Evolutionary conservation across 2,888 invertebrate species (phyloP), one percentile per base, ranked within the genome.

Genomic region (Lochmaea capreae): DNA sequence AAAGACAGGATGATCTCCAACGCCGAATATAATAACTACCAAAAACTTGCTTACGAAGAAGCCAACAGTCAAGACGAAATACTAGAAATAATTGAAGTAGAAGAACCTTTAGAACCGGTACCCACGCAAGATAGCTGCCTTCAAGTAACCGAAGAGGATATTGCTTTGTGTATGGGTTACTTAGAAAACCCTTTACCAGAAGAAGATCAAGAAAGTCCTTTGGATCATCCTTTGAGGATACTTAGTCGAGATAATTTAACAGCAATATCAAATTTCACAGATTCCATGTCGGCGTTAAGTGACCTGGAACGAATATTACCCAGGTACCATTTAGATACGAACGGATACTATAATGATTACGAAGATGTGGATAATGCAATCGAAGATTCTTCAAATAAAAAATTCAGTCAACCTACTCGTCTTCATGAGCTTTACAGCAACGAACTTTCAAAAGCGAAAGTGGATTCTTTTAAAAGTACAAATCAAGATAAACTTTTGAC

Each of bases 141-240:
- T 70, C 97, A 97, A 89, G 96, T 96, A 68, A 97, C 96, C 8
- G 97, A 97, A 88, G 97, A 97, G 87, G 97, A 97, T 84, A 97
- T 97, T 76, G 95, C 95, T 5, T 90, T 93, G 69, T 95, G 95
- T 82, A 95, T 96, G 94, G 93, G 93, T 57, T 84, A 84, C 65
- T 89, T 89, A 80, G 93, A 93, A 83, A 92, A 93, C 87, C 92
- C 92, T 61, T 85, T 93, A 49, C 91, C 91, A 0, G 93, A 94
- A 86, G 91, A 92, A 39, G 94, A 94, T 81, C 93, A 93, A 84
- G 91, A 91, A 78, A 91, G 91, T 80, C 87, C 86, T 69, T 92
- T 93, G 77, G 95, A 94, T 84, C 97, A 97, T 89, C 97, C 97
- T 0, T 88, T 97, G 66, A 90, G 96, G 79, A 94, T 96, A 81